Base-by-base conservation (phyloP, 2,888 invertebrate species). In the Limenitis camilla region DNA sequence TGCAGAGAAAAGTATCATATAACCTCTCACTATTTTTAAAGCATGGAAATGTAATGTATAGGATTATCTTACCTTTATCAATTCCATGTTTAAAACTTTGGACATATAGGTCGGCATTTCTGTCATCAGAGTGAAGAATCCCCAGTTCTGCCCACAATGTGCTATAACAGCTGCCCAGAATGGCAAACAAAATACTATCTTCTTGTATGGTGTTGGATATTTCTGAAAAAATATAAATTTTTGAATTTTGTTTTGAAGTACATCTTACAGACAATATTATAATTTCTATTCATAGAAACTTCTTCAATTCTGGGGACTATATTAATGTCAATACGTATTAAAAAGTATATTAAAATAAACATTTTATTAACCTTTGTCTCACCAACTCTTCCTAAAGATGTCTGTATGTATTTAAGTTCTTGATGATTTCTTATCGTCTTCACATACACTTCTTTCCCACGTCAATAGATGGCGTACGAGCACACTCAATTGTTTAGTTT, bases 331-430 rank as follows among this genome's bases (percentile, higher is more conserved):
- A 33, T n/a, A 35, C 11, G 35, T 30, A 28, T 19, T 28, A 30
- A 6, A 64, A 61, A n/a, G n/a, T n/a, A n/a, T n/a, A n/a, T n/a
- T n/a, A n/a, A n/a, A n/a, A n/a, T n/a, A n/a, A n/a, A n/a, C n/a
- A n/a, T n/a, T n/a, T n/a, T n/a, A n/a, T n/a, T n/a, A n/a, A 81
- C 88, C 76, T 79, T 80, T 49, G 76, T 78, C 49, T 76, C 72
- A 0, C 81, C 82, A 45, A 67, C 72, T 61, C 84, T 74, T 42
- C 81, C 82, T 40, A 86, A 63, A 1, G 85, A 84, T 27, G 78
- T 88, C 67, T 93, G 91, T 53, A 95, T 95, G 64, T 92, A 93
- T 95, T 54, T 90, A n/a, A n/a, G n/a, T n/a, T n/a, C n/a, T n/a
- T n/a, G n/a, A n/a, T n/a, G n/a, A n/a, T n/a, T n/a, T n/a, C n/a